Conservation (phyloP, 2,797 vertebrate genomes). For the Typhlichthys subterraneus region DNA sequence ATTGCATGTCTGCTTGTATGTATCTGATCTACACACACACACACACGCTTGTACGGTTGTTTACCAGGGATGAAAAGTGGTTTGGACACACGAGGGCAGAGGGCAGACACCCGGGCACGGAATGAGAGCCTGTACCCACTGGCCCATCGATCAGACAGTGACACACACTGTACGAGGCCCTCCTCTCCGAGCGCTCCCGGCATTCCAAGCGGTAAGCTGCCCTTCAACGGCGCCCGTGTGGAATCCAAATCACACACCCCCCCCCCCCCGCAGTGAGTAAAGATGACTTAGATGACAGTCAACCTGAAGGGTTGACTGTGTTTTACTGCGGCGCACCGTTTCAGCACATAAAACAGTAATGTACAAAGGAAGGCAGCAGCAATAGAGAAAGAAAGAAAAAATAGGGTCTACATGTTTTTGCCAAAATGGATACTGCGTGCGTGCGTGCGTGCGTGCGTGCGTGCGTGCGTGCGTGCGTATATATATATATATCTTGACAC, state of each 20-base stretch:
- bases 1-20: not conserved
- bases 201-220: constrained; percentile 22
- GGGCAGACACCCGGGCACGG: constrained; percentile 47
- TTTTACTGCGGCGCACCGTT: constrained; percentile 1
- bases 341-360: constrained; percentile 18
- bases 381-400: not conserved
- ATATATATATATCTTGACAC: too few species aligned
- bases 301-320: constrained; percentile 21
- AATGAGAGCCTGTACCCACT: constrained; percentile 45
- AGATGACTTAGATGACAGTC: constrained; percentile 15
- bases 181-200: not conserved
- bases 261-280: constrained; percentile 3
- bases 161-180: too few species aligned
- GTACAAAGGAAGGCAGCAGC: not conserved
- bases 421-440: too few species aligned
- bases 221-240: constrained; percentile 21
- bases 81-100: constrained; percentile 16
- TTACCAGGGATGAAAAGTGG: not conserved
- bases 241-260: constrained; percentile 40
- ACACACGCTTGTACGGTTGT: too few species aligned
- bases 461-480: too few species aligned
- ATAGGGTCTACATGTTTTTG: too few species aligned
- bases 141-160: constrained; percentile 40
- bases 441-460: too few species aligned
- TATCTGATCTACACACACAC: not conserved